Evolutionary conservation across 2,888 invertebrate species (phyloP).

Genomic region (Apantesis nais): DNA sequence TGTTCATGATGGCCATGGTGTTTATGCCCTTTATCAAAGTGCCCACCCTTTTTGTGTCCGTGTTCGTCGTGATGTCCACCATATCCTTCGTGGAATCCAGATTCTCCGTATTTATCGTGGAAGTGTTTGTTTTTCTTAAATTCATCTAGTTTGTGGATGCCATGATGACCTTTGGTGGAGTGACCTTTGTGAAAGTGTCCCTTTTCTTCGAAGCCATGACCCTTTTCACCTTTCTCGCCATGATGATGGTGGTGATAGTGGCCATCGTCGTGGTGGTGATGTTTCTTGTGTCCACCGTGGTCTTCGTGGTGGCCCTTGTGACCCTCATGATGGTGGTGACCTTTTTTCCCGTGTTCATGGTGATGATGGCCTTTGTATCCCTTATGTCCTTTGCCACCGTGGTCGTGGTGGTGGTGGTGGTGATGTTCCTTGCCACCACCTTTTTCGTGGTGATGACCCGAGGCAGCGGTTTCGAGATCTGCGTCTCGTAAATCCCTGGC

Average conservation of each 20-base stretch:
- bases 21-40: constrained; percentile 91
- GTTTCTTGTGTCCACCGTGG: constrained; percentile 87
- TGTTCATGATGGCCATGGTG: constrained; percentile 91
- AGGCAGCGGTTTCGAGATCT: constrained; percentile 84
- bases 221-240: constrained; percentile 88
- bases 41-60: constrained; percentile 92
- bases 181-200: constrained; percentile 93
- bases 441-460: constrained; percentile 69
- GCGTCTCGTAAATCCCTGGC: constrained; percentile 75
- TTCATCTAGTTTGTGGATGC: constrained; percentile 93
- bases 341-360: constrained; percentile 88
- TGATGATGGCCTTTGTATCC: constrained; percentile 89
- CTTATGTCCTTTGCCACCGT: constrained; percentile 89
- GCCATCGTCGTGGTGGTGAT: constrained; percentile 88
- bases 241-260: constrained; percentile 87
- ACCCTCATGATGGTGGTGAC: constrained; percentile 89
- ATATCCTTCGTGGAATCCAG: constrained; percentile 91
- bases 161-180: constrained; percentile 93
- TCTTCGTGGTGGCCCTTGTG: constrained; percentile 87
- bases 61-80: constrained; percentile 91
- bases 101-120: constrained; percentile 93
- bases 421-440: constrained; percentile 88
- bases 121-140: constrained; percentile 94
- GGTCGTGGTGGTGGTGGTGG: constrained; percentile 86
- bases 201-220: constrained; percentile 80